These are phyloP conservation scores for Mesaphorura yosii DNA, from an alignment of 1,140 invertebrate genomes.

Conservation along the genomic window DNA sequence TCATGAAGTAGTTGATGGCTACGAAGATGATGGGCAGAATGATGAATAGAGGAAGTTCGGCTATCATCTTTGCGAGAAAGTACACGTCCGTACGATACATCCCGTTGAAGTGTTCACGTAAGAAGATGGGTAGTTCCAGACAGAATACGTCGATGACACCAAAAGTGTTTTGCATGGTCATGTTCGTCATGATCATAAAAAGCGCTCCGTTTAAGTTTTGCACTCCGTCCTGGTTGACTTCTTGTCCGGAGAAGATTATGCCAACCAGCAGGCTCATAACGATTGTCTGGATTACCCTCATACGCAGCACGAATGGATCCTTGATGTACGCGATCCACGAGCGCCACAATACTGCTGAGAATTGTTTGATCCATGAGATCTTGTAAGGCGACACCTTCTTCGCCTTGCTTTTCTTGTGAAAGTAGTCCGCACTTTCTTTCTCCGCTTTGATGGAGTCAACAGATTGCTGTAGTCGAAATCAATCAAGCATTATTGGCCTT, in stretches of 20 bases:
- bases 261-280: slow-evolving; percentile 77
- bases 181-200: background rate
- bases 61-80: slow-evolving; percentile 34
- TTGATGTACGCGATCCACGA: slow-evolving; percentile 78
- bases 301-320: slow-evolving; percentile 77
- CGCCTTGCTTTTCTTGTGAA: slow-evolving; percentile 6
- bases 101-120: slow-evolving; percentile 32
- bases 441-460: slow-evolving; percentile 2
- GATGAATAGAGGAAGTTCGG: slow-evolving; percentile 37
- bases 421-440: background rate
- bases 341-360: slow-evolving; percentile 75
- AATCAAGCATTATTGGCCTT: slow-evolving; percentile 4
- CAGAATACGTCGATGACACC: slow-evolving; percentile 22
- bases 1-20: slow-evolving; percentile 41
- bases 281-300: slow-evolving; percentile 72
- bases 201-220: slow-evolving; percentile 86
- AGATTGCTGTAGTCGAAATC: slow-evolving; percentile 4
- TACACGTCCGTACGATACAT: slow-evolving; percentile 33
- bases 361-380: slow-evolving; percentile 75
- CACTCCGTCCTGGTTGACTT: slow-evolving; percentile 69
- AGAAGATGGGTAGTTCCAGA: slow-evolving; percentile 31
- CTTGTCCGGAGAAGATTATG: slow-evolving; percentile 74
- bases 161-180: background rate
- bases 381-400: slow-evolving; percentile 54
- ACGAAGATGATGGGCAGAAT: slow-evolving; percentile 39